These are phyloP conservation scores for Aurelia aurita complex sp. Pacific DNA, from an alignment of 30 jellyfish, hydroid and myxozoan species.

Conservation along the genomic window DNA sequence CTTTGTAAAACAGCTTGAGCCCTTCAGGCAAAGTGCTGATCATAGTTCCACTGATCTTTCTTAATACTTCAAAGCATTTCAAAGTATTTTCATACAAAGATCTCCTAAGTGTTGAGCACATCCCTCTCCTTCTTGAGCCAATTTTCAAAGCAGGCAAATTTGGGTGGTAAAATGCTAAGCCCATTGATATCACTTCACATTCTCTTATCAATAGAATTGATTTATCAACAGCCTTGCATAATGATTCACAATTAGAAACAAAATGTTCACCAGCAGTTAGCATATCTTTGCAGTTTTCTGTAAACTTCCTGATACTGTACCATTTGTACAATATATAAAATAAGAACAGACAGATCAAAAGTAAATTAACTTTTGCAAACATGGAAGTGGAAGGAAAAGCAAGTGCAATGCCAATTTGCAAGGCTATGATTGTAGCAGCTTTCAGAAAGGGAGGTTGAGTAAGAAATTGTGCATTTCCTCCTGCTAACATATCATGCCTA, in stretches of 20 bases:
- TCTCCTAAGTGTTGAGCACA: slow-evolving; percentile 20
- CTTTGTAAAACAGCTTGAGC: slow-evolving; percentile 25
- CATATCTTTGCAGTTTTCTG: not conserved
- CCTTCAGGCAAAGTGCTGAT: slow-evolving; percentile 9
- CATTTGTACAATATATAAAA: not conserved
- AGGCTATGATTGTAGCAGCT: too few species aligned
- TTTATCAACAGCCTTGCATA: slow-evolving; percentile 33
- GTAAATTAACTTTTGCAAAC: too few species aligned
- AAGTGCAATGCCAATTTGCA: too few species aligned
- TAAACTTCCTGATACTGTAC: not conserved
- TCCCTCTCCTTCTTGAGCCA: slow-evolving; percentile 39
- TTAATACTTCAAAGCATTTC: slow-evolving; percentile 17
- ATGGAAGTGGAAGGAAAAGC: too few species aligned
- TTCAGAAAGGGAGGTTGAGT: too few species aligned
- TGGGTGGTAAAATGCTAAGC: slow-evolving; percentile 50
- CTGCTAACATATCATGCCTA: too few species aligned
- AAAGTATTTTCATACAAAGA: not conserved
- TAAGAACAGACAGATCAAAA: too few species aligned
- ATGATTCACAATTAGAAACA: slow-evolving; percentile 4
- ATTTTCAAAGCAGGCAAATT: slow-evolving; percentile 13
- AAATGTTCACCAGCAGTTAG: not conserved
- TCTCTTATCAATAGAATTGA: slow-evolving; percentile 43
- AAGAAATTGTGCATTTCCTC: too few species aligned
- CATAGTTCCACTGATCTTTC: not conserved
- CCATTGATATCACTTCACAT: slow-evolving; percentile 62